A percentile compares a stretch with the other conserved stretches of the same genome.
Evolutionary conservation across 1,140 invertebrate species (phyloP).

Genomic region (Alviniconcha marisindica): DNA sequence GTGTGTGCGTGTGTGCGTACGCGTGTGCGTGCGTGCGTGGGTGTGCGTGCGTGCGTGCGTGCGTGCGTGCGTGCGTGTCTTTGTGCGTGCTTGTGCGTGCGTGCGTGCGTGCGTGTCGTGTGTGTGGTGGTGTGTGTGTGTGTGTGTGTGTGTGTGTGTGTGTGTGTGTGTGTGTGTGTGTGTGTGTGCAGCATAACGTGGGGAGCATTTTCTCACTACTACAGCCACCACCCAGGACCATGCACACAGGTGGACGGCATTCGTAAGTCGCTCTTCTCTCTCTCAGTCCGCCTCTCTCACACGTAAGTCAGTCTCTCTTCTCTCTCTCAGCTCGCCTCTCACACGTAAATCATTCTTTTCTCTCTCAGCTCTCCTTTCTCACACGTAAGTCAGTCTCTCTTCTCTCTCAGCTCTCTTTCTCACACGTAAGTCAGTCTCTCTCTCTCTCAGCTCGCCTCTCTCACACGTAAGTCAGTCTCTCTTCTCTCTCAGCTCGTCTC

Average conservation of each 20-base stretch:
- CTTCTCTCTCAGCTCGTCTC: no score
- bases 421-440: no score
- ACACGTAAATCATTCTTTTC: no score
- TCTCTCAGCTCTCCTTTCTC: no score
- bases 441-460: no score
- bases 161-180: slow-evolving; percentile 17
- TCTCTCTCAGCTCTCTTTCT: no score
- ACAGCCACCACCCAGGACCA: slow-evolving; percentile 22
- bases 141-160: neutral
- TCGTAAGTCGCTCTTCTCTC: no score
- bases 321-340: no score
- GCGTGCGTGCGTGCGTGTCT: neutral
- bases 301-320: no score
- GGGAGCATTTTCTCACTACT: slow-evolving; percentile 20
- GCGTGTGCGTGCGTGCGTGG: neutral
- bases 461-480: no score
- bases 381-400: no score
- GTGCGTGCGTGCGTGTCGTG: neutral
- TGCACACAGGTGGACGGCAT: slow-evolving; percentile 3
- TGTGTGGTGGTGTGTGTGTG: neutral
- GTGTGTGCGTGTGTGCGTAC: slow-evolving; percentile 15
- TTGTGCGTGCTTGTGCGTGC: neutral
- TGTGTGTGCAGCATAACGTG: slow-evolving; percentile 1
- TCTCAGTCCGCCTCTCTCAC: no score
- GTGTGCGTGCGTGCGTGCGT: slow-evolving; percentile 9